Percentiles rank a stretch among this genome's conserved stretches.
phyloP scores from a whole-genome alignment of 2,113 vertebrate genomes.

The Cepphus grylle region DNA sequence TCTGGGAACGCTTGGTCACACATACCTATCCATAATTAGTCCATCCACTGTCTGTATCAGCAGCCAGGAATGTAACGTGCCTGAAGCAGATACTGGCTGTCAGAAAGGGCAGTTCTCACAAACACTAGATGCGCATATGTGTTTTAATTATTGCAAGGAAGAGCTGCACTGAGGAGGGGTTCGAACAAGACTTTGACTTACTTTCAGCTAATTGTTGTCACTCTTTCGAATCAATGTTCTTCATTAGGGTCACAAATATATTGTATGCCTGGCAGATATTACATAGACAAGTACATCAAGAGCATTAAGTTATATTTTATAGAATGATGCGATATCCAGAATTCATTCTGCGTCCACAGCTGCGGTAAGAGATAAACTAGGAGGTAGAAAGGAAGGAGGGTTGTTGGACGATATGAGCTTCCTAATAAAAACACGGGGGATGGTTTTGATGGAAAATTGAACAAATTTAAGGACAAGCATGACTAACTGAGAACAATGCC shows the following conservation, averaged over 20 bases:
- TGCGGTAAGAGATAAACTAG: neutral
- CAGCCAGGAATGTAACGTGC: neutral
- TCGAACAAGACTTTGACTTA: neutral
- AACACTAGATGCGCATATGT: neutral
- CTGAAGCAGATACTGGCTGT: neutral
- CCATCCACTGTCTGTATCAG: neutral
- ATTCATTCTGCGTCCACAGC: neutral
- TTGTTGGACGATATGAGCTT: neutral
- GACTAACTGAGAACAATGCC: neutral
- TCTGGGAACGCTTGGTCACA: neutral
- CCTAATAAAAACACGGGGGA: neutral
- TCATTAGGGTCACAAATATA: neutral
- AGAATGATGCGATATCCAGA: neutral
- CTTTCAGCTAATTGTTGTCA: neutral
- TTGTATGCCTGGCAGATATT: neutral
- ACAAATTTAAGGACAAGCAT: neutral
- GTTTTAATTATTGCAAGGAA: neutral
- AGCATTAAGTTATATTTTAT: neutral
- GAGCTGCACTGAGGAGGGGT: neutral
- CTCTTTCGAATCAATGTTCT: neutral
- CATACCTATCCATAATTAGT: neutral
- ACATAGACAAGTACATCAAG: neutral
- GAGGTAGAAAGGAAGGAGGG: neutral
- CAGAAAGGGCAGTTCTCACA: neutral
- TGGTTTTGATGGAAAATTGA: neutral